Conservation (phyloP, 2,888 invertebrate species). For the Ectemnius continuus region DNA sequence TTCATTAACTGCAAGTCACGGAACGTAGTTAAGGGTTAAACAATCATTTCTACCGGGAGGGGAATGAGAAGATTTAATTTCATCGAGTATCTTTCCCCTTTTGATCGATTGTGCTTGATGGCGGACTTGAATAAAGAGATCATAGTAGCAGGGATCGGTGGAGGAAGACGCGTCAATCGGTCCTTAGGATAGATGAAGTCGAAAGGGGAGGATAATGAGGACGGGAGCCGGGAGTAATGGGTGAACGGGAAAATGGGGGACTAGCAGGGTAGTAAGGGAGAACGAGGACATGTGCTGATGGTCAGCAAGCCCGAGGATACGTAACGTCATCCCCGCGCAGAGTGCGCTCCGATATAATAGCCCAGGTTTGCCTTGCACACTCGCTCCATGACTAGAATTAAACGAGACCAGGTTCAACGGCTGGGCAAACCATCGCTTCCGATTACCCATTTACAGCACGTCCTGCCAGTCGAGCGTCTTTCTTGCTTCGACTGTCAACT, state of each 20-base stretch:
- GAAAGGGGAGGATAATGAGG: conserved; percentile 18
- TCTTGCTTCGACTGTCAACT: no score
- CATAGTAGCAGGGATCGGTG: no score
- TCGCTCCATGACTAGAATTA: conserved; percentile 59
- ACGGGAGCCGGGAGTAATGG: conserved; percentile 31
- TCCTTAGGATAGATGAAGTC: not conserved
- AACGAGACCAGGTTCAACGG: conserved; percentile 62
- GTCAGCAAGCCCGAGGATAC: conserved; percentile 54
- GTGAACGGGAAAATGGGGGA: conserved; percentile 14
- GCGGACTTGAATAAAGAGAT: no score
- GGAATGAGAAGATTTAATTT: no score
- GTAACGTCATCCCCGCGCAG: conserved; percentile 53
- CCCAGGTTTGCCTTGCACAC: conserved; percentile 57
- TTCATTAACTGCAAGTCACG: no score
- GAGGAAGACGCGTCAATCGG: no score
- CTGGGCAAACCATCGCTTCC: conserved; percentile 62
- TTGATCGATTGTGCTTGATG: no score
- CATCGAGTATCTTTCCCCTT: no score
- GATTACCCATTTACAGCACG: conserved; percentile 21
- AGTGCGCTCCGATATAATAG: conserved; percentile 53
- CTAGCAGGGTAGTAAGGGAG: not conserved
- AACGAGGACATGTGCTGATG: conserved; percentile 27
- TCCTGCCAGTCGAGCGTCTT: no score
- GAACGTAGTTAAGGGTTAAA: no score
- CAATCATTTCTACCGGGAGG: no score